Base-by-base conservation (phyloP, 2,888 invertebrate species). In the Hedychridium roseum region DNA sequence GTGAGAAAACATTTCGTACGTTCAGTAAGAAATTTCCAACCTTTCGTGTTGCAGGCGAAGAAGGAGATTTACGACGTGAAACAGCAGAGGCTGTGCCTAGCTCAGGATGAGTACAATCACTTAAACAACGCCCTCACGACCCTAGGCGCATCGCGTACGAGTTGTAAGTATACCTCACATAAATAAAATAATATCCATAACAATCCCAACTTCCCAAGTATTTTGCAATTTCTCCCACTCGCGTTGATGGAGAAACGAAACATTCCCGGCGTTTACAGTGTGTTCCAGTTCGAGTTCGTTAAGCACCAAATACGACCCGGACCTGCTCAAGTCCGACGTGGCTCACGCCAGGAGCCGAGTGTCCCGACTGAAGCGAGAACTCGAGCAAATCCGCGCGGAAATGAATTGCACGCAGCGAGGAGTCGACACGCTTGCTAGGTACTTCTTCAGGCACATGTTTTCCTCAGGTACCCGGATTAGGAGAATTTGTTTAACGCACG, bases 51-150 rank as follows among this genome's bases (percentile, higher is more conserved):
- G 12, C 84, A 94, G 93, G 95, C 96, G 67, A 97, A 97, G 82
- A 93, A 94, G 79, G 97, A 97, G 83, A 96, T 97, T 80, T 93
- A 90, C 82, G 91, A 94, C 81, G 90, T 97, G 60, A 97, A 97
- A 81, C 93, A 95, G 76, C 94, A 97, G 82, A 86, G 97, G 76
- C 82, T 97, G 68, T 88, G 90, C 73, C 83, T 97, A 69, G 97
- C 97, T 43, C 94, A 97, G 81, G 94, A 97, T 80, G 97, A 97
- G 81, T 97, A 94, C 82, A 91, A 94, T 77, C 92, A 94, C 79
- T 86, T 97, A 53, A 94, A 92, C 81, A 91, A 91, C 78, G 90
- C 90, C 35, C 84, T 91, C 54, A 86, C 88, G 37, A 92, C 92
- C 43, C 86, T 94, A 68, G 92, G 90, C 60, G 90, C 94, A 55